These are phyloP conservation scores for Drosophila kepulauana DNA, from an alignment of 1,140 invertebrate genomes.

Conservation along the genomic window DNA sequence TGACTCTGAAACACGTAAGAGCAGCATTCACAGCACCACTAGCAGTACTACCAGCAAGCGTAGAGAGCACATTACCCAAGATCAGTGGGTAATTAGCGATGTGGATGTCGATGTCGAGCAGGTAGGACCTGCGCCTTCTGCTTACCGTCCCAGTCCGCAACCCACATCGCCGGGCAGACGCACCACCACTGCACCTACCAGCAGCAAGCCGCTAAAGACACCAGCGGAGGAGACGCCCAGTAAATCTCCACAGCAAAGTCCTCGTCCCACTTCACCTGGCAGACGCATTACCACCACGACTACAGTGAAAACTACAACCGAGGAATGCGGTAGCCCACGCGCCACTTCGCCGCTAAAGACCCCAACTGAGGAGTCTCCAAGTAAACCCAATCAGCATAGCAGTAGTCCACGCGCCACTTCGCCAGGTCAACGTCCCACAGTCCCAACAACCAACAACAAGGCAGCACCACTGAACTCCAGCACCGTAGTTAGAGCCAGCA, in stretches of 20 bases:
- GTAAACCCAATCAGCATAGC: neutral
- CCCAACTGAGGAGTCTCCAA: neutral
- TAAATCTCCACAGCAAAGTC: neutral
- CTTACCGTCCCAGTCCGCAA: neutral
- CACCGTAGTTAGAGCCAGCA: conserved; percentile 58
- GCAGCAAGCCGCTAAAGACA: neutral
- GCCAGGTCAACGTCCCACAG: neutral
- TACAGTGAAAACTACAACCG: neutral
- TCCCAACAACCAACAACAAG: conserved; percentile 15
- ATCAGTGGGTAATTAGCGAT: conserved; percentile 66
- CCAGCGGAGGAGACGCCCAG: neutral
- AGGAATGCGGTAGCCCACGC: neutral
- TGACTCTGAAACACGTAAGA: conserved; percentile 18
- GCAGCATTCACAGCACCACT: conserved; percentile 19
- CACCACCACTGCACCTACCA: neutral
- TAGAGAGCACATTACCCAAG: conserved; percentile 56
- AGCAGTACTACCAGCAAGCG: conserved; percentile 43
- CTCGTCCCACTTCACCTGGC: neutral
- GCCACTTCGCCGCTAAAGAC: neutral
- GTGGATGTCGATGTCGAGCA: conserved; percentile 66
- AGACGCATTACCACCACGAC: neutral
- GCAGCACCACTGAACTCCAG: conserved; percentile 21
- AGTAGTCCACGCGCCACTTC: neutral
- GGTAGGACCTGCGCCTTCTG: neutral
- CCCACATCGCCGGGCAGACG: neutral